Evolutionary conservation across 92 coral and sea anemone species (phyloP).

Genomic region (Parazoanthus swiftii): DNA sequence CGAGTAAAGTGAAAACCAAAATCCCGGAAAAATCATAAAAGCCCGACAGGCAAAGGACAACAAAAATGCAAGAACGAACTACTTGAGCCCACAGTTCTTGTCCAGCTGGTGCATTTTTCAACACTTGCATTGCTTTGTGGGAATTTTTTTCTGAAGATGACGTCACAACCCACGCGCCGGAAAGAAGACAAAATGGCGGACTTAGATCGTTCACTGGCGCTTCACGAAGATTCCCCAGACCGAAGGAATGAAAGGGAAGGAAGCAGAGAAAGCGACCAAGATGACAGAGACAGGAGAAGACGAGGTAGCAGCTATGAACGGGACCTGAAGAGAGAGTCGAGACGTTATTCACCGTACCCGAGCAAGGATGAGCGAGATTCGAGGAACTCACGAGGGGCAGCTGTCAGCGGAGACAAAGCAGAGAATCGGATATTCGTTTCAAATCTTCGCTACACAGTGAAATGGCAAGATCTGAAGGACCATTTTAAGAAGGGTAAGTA

Average conservation of each 20-base stretch:
- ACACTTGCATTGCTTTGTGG: conserved; percentile 20
- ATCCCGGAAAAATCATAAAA: conserved; percentile 40
- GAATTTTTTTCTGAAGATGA: conserved; percentile 2
- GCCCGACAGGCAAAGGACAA: conserved; percentile 13
- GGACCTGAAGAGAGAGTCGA: conserved; percentile 75
- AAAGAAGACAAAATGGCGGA: conserved; percentile 57
- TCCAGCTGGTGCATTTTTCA: neutral
- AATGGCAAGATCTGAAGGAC: conserved; percentile 97
- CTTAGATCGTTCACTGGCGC: conserved; percentile 7
- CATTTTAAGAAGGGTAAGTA: conserved; percentile 81
- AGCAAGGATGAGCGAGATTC: conserved; percentile 53
- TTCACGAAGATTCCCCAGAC: conserved; percentile 65
- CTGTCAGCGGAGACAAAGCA: conserved; percentile 52
- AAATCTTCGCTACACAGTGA: conserved; percentile 80
- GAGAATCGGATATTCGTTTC: conserved; percentile 87
- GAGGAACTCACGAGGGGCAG: conserved; percentile 37
- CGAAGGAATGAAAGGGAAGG: conserved; percentile 79
- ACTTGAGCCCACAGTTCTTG: conserved; percentile 41
- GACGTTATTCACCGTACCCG: conserved; percentile 85
- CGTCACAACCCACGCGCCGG: conserved; percentile 8
- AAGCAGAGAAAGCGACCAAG: conserved; percentile 90
- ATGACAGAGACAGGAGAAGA: conserved; percentile 81
- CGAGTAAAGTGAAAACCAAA: conserved; percentile 16
- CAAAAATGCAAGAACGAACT: conserved; percentile 32
- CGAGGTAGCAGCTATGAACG: conserved; percentile 88